These are phyloP conservation scores for Ophioderma brevispina DNA, from an alignment of 35 echinoderm and acorn worm species.

Conservation along the genomic window DNA sequence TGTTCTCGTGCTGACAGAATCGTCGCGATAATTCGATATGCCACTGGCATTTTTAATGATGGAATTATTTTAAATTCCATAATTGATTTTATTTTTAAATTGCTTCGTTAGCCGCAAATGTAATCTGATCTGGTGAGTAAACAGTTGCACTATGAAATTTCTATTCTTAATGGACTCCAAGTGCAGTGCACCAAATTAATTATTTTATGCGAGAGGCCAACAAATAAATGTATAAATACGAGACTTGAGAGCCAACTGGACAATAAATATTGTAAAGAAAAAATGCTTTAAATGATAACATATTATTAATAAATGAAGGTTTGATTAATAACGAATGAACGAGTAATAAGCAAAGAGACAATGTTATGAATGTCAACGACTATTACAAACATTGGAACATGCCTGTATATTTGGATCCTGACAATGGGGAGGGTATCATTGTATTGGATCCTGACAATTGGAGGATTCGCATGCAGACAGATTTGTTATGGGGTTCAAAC, in stretches of 20 bases:
- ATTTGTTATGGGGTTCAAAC: too few relatives aligned
- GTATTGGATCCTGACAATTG: too few relatives aligned
- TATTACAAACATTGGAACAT: too few relatives aligned
- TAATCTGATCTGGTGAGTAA: neutral
- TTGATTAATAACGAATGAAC: too few relatives aligned
- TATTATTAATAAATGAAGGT: too few relatives aligned
- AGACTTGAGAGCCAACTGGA: neutral
- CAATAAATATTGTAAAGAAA: too few relatives aligned
- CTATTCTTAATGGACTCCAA: neutral
- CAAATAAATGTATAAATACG: neutral
- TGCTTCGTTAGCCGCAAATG: neutral
- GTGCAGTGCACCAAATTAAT: neutral
- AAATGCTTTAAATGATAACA: neutral
- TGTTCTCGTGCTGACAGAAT: neutral
- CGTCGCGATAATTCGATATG: neutral
- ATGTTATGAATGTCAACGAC: too few relatives aligned
- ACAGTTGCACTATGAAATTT: neutral
- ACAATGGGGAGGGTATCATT: too few relatives aligned
- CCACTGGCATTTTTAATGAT: too few relatives aligned
- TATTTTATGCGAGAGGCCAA: neutral
- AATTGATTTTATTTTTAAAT: conserved; percentile 3
- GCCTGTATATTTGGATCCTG: too few relatives aligned
- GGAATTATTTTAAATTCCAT: neutral
- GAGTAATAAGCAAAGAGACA: too few relatives aligned
- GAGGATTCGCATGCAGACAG: too few relatives aligned